Evolutionary conservation across 2,888 invertebrate species (phyloP).

Genomic region (Kuschelorhynchus macadamiae): DNA sequence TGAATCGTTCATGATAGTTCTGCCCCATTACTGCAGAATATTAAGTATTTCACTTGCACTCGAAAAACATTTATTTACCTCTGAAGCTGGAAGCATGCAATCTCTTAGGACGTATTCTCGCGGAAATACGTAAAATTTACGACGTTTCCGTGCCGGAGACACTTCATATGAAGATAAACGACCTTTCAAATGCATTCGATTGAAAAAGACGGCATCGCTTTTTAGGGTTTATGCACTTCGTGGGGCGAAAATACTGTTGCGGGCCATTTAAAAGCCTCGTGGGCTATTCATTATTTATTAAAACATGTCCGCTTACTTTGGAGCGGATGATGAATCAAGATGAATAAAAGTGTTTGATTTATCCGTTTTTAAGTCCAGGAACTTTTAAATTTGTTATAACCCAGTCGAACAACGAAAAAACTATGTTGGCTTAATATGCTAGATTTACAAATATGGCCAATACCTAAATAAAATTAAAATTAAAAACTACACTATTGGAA

Average conservation of each 20-base stretch:
- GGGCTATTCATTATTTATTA: slow-evolving; percentile 17
- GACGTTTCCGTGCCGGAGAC: slow-evolving; percentile 49
- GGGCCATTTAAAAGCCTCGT: slow-evolving; percentile 4
- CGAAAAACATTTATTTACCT: slow-evolving; percentile 49
- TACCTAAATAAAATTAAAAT: no score
- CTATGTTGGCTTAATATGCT: no score
- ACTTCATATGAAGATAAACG: slow-evolving; percentile 52
- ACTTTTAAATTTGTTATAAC: no score
- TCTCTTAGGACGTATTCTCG: slow-evolving; percentile 49
- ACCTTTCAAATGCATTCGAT: slow-evolving; percentile 52
- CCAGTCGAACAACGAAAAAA: no score
- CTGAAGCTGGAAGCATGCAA: slow-evolving; percentile 26
- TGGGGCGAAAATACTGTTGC: slow-evolving; percentile 19
- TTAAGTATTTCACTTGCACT: slow-evolving; percentile 48
- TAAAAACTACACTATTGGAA: no score
- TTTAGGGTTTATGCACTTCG: slow-evolving; percentile 21
- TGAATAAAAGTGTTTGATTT: no score
- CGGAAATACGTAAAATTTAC: slow-evolving; percentile 50
- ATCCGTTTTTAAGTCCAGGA: no score
- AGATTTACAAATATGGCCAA: no score
- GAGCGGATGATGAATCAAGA: no score
- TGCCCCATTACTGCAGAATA: slow-evolving; percentile 28
- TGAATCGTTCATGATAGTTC: slow-evolving; percentile 28
- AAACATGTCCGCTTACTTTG: no score
- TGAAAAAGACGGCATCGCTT: slow-evolving; percentile 44